These are phyloP conservation scores for Trichopria drosophilae DNA, from an alignment of 2,888 invertebrate genomes.

Conservation along the genomic window DNA sequence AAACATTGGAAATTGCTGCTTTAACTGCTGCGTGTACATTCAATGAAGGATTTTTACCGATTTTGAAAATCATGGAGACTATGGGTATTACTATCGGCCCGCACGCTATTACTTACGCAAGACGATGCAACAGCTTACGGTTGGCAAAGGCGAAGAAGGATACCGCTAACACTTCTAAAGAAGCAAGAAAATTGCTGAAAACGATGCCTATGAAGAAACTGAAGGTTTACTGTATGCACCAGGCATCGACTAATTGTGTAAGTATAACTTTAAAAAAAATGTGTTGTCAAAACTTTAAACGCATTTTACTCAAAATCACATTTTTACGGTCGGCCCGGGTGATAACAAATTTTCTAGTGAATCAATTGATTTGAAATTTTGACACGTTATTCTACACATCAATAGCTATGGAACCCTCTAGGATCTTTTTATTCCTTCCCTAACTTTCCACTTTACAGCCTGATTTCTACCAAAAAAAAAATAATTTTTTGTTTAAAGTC, in stretches of 20 bases:
- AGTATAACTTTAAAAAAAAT: too few species aligned
- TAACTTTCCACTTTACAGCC: slow-evolving; percentile 8
- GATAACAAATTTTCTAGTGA: not conserved
- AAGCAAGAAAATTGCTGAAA: too few species aligned
- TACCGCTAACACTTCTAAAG: too few species aligned
- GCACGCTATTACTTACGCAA: too few species aligned
- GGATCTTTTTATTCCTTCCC: not conserved
- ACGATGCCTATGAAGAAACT: slow-evolving; percentile 22
- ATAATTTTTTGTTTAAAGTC: too few species aligned
- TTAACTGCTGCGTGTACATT: slow-evolving; percentile 7
- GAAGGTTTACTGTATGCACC: slow-evolving; percentile 20
- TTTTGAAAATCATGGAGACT: slow-evolving; percentile 17
- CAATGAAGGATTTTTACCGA: slow-evolving; percentile 10
- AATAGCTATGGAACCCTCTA: too few species aligned
- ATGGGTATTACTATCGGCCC: too few species aligned
- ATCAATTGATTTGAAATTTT: not conserved
- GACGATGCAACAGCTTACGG: too few species aligned
- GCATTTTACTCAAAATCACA: too few species aligned
- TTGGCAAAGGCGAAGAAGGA: too few species aligned
- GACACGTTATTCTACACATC: slow-evolving; percentile 1
- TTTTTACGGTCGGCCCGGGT: too few species aligned
- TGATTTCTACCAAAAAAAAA: slow-evolving; percentile 3
- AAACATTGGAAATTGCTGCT: slow-evolving; percentile 24
- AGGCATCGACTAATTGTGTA: slow-evolving; percentile 20
- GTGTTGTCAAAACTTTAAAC: too few species aligned